Evolutionary conservation across 2,113 vertebrate genomes (phyloP).

Genomic region (Halichoerus grypus): DNA sequence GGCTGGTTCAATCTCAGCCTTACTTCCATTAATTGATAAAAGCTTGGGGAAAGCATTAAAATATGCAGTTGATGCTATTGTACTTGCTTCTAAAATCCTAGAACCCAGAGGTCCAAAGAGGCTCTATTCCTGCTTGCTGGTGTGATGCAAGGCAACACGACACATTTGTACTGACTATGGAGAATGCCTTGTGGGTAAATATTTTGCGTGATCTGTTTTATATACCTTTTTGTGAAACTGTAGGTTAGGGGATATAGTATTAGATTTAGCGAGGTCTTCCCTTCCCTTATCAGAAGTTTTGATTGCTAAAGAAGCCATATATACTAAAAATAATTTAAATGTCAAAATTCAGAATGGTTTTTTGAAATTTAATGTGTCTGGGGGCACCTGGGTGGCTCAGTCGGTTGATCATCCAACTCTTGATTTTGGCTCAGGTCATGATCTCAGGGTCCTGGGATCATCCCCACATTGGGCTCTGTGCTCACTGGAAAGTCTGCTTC

Average conservation of each 20-base stretch:
- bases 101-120: not conserved
- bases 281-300: not conserved
- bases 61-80: not conserved
- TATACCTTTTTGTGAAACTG: not conserved
- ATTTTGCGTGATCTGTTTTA: slow-evolving; percentile 14
- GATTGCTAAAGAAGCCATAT: slow-evolving; percentile 30
- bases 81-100: slow-evolving; percentile 5
- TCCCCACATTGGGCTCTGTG: no score
- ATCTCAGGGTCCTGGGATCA: not conserved
- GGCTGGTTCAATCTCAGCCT: not conserved
- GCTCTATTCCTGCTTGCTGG: not conserved
- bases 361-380: slow-evolving; percentile 37
- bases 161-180: not conserved
- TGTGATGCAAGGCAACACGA: not conserved
- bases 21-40: not conserved
- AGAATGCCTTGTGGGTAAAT: not conserved
- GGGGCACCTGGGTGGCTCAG: no score
- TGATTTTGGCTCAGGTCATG: not conserved
- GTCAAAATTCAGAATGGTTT: slow-evolving; percentile 34
- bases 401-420: not conserved
- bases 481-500: not conserved
- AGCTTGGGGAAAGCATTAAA: not conserved
- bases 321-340: slow-evolving; percentile 38
- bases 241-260: not conserved
- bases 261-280: not conserved